These are phyloP conservation scores for Rafetus swinhoei DNA, from an alignment of 2,113 vertebrate species.

Conservation along the genomic window DNA sequence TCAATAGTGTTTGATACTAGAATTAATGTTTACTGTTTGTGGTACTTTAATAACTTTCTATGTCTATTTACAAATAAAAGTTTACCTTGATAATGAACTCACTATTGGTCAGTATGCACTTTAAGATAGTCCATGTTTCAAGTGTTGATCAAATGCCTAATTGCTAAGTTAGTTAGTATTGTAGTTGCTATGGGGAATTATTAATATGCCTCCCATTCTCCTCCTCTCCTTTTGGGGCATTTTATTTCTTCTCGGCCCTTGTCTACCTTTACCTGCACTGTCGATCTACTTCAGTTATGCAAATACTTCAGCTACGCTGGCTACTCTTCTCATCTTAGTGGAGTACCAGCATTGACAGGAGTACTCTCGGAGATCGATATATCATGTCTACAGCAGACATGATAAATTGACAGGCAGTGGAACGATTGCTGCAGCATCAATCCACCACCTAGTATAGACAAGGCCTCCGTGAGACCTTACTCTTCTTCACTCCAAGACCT, in stretches of 20 bases:
- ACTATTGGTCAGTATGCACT: not conserved
- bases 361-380: too few relatives aligned
- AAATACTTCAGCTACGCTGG: too few relatives aligned
- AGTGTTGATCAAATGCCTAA: not conserved
- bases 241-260: not conserved
- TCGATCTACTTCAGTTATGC: too few relatives aligned
- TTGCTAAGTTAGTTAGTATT: not conserved
- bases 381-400: too few relatives aligned
- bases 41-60: too few relatives aligned
- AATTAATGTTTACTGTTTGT: not conserved
- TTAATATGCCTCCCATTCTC: not conserved
- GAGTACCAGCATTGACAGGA: too few relatives aligned
- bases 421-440: too few relatives aligned
- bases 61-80: too few relatives aligned
- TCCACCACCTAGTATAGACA: too few relatives aligned
- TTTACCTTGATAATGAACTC: not conserved
- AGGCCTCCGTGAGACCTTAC: not conserved
- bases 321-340: too few relatives aligned
- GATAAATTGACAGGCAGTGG: too few relatives aligned
- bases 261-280: too few relatives aligned
- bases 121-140: not conserved
- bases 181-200: not conserved
- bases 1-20: not conserved
- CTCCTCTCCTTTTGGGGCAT: not conserved
- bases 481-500: not conserved